A percentile compares a stretch with the other conserved stretches of the same genome.
These are phyloP conservation scores for Pedionomus torquatus DNA, from an alignment of 2,113 vertebrate genomes.

Conservation along the genomic window DNA sequence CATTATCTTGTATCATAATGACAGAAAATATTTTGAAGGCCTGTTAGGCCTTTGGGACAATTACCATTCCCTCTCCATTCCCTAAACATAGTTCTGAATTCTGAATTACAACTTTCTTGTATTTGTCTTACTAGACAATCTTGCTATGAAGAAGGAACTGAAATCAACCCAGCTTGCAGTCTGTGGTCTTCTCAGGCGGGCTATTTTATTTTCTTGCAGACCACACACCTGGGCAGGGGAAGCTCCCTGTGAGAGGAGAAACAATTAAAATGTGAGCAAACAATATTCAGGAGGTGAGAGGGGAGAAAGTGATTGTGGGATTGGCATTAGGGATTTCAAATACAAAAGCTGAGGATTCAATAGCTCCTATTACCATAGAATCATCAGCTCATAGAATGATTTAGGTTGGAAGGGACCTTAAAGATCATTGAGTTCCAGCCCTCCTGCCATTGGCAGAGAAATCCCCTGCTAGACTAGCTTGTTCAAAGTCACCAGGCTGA, in stretches of 20 bases:
- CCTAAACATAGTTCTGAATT: not conserved
- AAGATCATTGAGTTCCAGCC: too few relatives aligned
- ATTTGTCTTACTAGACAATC: not conserved
- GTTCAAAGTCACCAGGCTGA: too few relatives aligned
- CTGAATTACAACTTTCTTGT: not conserved
- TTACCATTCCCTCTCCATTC: not conserved
- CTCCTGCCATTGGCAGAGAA: too few relatives aligned
- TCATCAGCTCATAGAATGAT: too few relatives aligned
- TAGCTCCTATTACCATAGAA: not conserved
- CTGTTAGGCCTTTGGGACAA: not conserved
- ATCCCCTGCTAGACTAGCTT: too few relatives aligned
- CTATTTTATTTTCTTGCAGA: not conserved
- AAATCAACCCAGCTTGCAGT: too few relatives aligned
- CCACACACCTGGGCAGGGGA: not conserved
- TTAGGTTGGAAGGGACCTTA: too few relatives aligned
- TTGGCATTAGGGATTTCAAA: not conserved
- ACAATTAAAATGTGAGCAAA: not conserved
- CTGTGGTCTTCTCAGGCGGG: not conserved
- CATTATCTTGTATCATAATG: not conserved
- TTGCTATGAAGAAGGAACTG: not conserved
- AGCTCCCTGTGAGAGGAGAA: rapidly evolving
- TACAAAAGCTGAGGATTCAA: not conserved
- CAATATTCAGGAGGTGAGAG: not conserved
- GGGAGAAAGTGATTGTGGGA: not conserved
- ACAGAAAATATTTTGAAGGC: rapidly evolving